Base-by-base conservation (phyloP, 2,113 vertebrate species). In the Tonatia bakeri region DNA sequence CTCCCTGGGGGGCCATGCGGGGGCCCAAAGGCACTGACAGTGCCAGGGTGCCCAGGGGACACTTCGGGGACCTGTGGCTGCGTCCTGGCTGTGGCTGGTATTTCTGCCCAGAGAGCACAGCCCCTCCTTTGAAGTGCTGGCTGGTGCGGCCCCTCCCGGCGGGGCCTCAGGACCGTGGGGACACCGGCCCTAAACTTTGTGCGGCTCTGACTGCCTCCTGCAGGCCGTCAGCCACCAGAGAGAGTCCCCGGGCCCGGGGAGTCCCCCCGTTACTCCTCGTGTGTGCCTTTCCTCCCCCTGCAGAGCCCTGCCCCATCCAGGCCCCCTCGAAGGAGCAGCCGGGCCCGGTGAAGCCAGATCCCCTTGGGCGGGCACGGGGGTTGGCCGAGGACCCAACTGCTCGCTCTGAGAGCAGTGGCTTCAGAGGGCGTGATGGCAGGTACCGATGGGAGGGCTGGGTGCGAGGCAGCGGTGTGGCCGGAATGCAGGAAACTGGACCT, bases 361-460 rank as follows among this genome's bases (percentile, higher is more conserved):
- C 52, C 2, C 16, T 52, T 26, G 65, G 11, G 16, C 56, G 36
- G 56, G 86, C 69, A 61, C n/a, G n/a, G 31, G 31, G 1, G 45
- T 19, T 22, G 54, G 54, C 22, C 79, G 45, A 31, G 15, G 43
- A 16, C 2, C 43, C 4, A 7, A 8, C 6, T 43, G 43, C 43
- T 43, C 43, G 5, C n/a, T 56, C 22, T 33, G 52, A 54, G 19
- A 54, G 52, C 5, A 54, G 52, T 56, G 72, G 73, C 82, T 95
- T 86, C 80, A 36, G 83, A 80, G 73, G 96, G 82, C 91, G 52
- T 76, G 92, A 80, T 79, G 91, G 80, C 89, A 38, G 67, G 54
- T 89, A 89, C 95, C 54, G 86, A 96, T 96, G 94, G 54, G 85
- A 91, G 64, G 72, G 50, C 83, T 12, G 85, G 94, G 87, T 94